Base-by-base conservation (phyloP, 2,888 invertebrate species). In the Icerya purchasi region DNA sequence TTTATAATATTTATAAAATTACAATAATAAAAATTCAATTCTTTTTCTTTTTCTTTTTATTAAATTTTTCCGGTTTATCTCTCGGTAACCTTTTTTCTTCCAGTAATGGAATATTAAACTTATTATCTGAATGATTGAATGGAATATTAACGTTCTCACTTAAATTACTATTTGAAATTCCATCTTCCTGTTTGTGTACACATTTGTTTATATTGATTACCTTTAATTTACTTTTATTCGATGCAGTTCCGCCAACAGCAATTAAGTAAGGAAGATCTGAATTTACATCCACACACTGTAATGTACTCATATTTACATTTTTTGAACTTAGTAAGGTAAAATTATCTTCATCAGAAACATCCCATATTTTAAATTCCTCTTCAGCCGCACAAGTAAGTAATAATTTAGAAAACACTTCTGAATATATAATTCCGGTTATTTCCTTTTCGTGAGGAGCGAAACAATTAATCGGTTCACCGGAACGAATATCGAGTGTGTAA, bases 301-400 rank as follows among this genome's bases (percentile, higher is more conserved):
- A 74, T 22, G 78, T 76, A 0, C 86, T 91, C 71, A 90, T 78
- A 61, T 78, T 77, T 59, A 81, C 75, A 64, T 78, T 72, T 63
- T 81, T 75, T 64, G 74, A 73, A 63, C 68, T 67, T 1, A 76
- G 72, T 66, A 74, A 68, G 62, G 64, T 64, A 1, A 75, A 74
- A 36, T 8, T 14, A 64, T 66, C 63, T 60, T 65, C 64, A 57
- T 66, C 63, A 14, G 67, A 62, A 24, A 73, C 67, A 61, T 93
- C 90, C 93, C 93, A 94, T 0, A 86, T 78, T 74, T 90, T 91
- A 2, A 91, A 70, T n/a, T 76, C 75, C 62, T 85, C 84, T 69
- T 93, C 92, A 1, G 82, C 79, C 3, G 88, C 83, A 1, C 82
- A 77, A 0, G 89, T 86, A 1, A 88, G 76, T 68, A 94, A 73